These are phyloP conservation scores for Hipparchia semele DNA, from an alignment of 2,888 invertebrate genomes.

Conservation along the genomic window DNA sequence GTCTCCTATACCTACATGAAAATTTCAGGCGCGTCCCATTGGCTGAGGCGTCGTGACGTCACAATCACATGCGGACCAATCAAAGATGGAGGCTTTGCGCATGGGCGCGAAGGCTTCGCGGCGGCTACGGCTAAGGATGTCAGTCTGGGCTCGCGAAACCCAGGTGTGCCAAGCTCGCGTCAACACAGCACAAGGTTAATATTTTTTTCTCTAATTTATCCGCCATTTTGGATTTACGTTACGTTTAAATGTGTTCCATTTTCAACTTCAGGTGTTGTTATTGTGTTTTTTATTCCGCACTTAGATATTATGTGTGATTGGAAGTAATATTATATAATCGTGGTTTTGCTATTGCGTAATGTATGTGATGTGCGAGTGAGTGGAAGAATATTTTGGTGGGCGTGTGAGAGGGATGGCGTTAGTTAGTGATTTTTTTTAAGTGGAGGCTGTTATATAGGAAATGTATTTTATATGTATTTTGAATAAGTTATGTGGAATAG, in stretches of 20 bases:
- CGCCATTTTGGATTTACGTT: slow-evolving; percentile 51
- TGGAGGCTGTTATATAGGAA: slow-evolving; percentile 1
- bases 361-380: slow-evolving; percentile 46
- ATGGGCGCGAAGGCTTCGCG: slow-evolving; percentile 64
- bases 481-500: slow-evolving; percentile 3
- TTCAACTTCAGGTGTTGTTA: slow-evolving; percentile 40
- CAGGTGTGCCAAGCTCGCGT: slow-evolving; percentile 77
- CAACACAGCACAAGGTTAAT: slow-evolving; percentile 68
- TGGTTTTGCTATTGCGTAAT: slow-evolving; percentile 44
- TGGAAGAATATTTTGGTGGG: slow-evolving; percentile 42
- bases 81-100: slow-evolving; percentile 56
- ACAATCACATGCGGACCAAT: slow-evolving; percentile 67
- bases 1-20: slow-evolving; percentile 75
- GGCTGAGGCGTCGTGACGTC: slow-evolving; percentile 69
- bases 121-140: slow-evolving; percentile 55
- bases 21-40: slow-evolving; percentile 68
- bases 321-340: slow-evolving; percentile 42
- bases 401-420: slow-evolving; percentile 45
- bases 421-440: slow-evolving; percentile 47
- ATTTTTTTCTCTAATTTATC: slow-evolving; percentile 48
- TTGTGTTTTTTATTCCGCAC: slow-evolving; percentile 27
- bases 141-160: slow-evolving; percentile 77
- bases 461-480: slow-evolving; percentile 22
- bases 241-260: slow-evolving; percentile 45
- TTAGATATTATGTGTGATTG: slow-evolving; percentile 33